A percentile compares a stretch with the other conserved stretches of the same genome.
These are phyloP conservation scores for Odobenus rosmarus DNA, from an alignment of 2,113 vertebrate genomes.

Conservation along the genomic window DNA sequence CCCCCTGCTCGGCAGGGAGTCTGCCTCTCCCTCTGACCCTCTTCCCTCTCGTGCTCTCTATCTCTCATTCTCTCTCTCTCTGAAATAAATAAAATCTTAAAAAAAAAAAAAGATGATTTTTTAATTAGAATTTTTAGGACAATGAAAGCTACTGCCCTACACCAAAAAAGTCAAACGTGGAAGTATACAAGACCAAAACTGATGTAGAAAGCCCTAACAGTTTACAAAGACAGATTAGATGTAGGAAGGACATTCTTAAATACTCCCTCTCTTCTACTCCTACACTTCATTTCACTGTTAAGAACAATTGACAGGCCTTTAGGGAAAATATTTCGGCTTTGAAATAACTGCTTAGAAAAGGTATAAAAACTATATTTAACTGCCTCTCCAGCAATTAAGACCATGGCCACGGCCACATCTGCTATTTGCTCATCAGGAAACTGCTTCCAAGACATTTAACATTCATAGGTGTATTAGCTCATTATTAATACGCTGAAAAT, in stretches of 20 bases:
- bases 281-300: background rate
- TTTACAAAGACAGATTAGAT: background rate
- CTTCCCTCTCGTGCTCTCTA: no score
- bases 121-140: background rate
- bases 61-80: no score
- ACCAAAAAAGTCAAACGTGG: background rate
- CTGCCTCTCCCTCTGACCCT: no score
- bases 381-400: slow-evolving; percentile 59
- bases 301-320: slow-evolving; percentile 25
- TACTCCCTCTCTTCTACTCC: background rate
- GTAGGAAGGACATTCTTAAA: background rate
- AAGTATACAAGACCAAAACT: background rate
- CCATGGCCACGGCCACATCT: slow-evolving; percentile 48
- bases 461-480: slow-evolving; percentile 69
- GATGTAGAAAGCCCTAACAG: background rate
- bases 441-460: slow-evolving; percentile 75
- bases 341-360: slow-evolving; percentile 64
- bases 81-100: no score
- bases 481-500: slow-evolving; percentile 59
- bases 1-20: no score
- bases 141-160: background rate
- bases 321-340: slow-evolving; percentile 44
- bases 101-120: slow-evolving; percentile 8
- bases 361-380: slow-evolving; percentile 64
- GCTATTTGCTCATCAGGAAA: slow-evolving; percentile 68